phyloP scores from a whole-genome alignment of 1,140 invertebrate genomes.

The Drosophila tristis region DNA sequence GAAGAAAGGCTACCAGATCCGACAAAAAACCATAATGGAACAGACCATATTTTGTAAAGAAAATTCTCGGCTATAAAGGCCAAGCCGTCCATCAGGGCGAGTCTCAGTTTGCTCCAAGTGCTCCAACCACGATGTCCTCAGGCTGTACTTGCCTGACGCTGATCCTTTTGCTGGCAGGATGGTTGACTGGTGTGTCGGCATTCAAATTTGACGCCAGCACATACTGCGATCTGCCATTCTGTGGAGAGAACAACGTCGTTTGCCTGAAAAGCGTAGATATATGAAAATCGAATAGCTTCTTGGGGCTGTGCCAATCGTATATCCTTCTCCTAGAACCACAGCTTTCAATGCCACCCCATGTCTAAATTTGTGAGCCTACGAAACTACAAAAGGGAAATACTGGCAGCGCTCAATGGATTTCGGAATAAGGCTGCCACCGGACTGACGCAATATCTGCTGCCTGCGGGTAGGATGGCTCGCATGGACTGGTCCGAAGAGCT shows the following conservation, averaged over 20 bases:
- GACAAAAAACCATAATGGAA: too few relatives aligned
- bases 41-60: too few relatives aligned
- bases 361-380: not conserved
- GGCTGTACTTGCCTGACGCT: too few relatives aligned
- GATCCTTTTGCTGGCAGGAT: not conserved
- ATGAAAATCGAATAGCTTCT: not conserved
- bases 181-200: not conserved
- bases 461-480: conserved; percentile 45
- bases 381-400: not conserved
- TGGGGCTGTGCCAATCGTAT: not conserved
- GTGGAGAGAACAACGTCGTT: conserved; percentile 19
- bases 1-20: too few relatives aligned
- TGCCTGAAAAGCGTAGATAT: conserved; percentile 21
- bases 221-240: conserved; percentile 31
- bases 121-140: too few relatives aligned
- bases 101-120: too few relatives aligned
- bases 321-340: conserved; percentile 7
- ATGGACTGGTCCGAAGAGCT: conserved; percentile 51
- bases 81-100: too few relatives aligned
- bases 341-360: not conserved
- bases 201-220: conserved; percentile 1
- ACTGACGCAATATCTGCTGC: conserved; percentile 14
- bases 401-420: conserved; percentile 29
- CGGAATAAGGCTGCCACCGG: conserved; percentile 41
- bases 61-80: too few relatives aligned